Evolutionary conservation across 2,888 invertebrate genomes (phyloP), one percentile per base, ranked within the genome.

Genomic region (Aphrophora alni): DNA sequence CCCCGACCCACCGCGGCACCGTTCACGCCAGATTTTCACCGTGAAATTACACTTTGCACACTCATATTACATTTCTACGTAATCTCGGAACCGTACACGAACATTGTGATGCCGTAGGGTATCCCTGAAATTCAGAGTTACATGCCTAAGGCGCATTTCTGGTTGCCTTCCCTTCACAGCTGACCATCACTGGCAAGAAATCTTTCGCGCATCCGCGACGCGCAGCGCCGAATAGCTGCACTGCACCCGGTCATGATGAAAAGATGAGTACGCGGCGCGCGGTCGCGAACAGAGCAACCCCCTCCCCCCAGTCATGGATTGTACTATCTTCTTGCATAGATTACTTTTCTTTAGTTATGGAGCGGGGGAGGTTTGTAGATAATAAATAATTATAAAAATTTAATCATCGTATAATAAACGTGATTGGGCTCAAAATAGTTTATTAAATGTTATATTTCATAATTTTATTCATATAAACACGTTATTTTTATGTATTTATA

Each of bases 1-100:
- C 90, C 89, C 89, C 89, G 89, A 89, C 90, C 91, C 90, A 89
- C 90, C 89, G 88, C 89, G 88, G 88, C 88, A 88, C 88, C 89
- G 89, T 89, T 90, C 90, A 90, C 91, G 91, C 91, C 91, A 90
- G 90, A 90, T 90, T 90, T 89, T 91, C 91, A 91, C 90, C 90
- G 90, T 89, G 90, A 90, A 89, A 89, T 88, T 87, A 88, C 88
- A 87, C 88, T 88, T 87, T 87, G 87, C 87, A 87, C 84, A 83
- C 87, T 88, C 89, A 89, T 89, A 87, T 89, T 90, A 90, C 89
- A 89, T 89, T 90, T 90, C 90, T 90, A 90, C 89, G 88, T 90
- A 87, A 90, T 90, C 88, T 90, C 90, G 90, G 89, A 90, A 89
- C 89, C 90, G 90, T 89, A 90, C 89, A 89, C 90, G 90, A 88